Conservation (phyloP, 64 coral and sea anemone species). For the Catalaphyllia jardinei region DNA sequence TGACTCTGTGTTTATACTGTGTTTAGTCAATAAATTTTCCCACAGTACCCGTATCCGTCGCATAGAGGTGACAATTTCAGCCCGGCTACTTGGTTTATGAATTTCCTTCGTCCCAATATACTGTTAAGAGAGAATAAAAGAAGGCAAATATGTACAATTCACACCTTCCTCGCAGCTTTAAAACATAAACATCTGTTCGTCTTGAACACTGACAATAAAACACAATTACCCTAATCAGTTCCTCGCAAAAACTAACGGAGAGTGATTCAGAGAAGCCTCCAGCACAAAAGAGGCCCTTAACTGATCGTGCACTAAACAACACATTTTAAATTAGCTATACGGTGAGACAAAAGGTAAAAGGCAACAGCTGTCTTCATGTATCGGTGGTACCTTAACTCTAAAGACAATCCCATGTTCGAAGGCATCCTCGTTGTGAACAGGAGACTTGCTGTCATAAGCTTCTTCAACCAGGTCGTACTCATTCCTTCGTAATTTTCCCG, state of each 20-base stretch:
- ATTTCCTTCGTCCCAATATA: constrained; percentile 93
- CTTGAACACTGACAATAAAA: background rate
- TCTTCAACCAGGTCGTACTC: constrained; percentile 92
- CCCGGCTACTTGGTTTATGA: constrained; percentile 75
- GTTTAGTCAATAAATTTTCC: background rate
- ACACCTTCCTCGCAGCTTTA: background rate
- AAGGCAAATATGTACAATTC: constrained; percentile 25
- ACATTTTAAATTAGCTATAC: background rate
- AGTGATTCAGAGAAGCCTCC: background rate
- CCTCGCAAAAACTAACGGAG: constrained; percentile 7
- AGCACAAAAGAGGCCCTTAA: background rate
- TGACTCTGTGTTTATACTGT: background rate
- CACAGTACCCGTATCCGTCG: constrained; percentile 73
- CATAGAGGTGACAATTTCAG: constrained; percentile 88
- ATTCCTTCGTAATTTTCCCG: constrained; percentile 76
- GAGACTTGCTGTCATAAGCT: constrained; percentile 78
- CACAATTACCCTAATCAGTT: background rate
- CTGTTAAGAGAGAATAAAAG: constrained; percentile 39
- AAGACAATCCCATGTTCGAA: constrained; percentile 94
- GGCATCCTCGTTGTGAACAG: constrained; percentile 75
- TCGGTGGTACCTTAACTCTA: constrained; percentile 67
- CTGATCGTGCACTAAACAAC: background rate
- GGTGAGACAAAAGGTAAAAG: background rate
- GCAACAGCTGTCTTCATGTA: background rate
- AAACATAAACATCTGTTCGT: constrained; percentile 19